Base-by-base conservation (phyloP, 2,113 vertebrate species). In the Notiomystis cincta region DNA sequence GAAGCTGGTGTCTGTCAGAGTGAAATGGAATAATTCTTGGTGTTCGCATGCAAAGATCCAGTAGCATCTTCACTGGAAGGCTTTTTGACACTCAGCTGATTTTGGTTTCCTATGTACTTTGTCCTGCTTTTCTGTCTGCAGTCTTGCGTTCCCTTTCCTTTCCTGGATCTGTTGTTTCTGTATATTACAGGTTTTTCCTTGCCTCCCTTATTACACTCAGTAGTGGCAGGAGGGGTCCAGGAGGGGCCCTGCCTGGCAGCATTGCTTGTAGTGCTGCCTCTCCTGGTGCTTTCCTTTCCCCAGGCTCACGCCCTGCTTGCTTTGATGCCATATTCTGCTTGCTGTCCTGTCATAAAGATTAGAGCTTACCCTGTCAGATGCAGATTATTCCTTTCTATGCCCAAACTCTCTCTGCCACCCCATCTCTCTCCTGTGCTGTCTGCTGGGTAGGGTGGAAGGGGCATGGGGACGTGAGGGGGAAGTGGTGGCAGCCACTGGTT, bases 371-470 rank as follows among this genome's bases (percentile, higher is more conserved):
- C 25, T 54, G 9, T 12, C 7, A 76, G 80, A 76, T 4, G 11
- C 40, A 81, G 50, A 31, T 69, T 25, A 8, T 10, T 45, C 22
- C 51, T 47, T 62, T 38, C 48, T 57, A 8, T 35, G 42, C 38
- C 61, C 22, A 35, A n/a, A 31, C 0, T 4, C 25, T 19, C n/a
- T 17, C 18, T 14, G 5, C 24, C 4, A 3, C 18, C 10, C 17
- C 25, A 0, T 11, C 9, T 79, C 35, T 75, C 31, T 33, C 40
- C 54, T 56, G 0, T 4, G 6, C 50, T 81, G 4, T 22, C 21
- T 42, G n/a, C 33, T 37, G 25, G 19, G 21, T 15, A 20, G 31
- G 15, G 37, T 54, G 16, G 35, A 25, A 40, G 38, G 53, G 66
- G 44, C 31, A 30, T 14, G 19, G 17, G 24, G 19, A 27, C 1